Conservation (phyloP, 2,888 invertebrate species). For the Flexamia atlantica region DNA sequence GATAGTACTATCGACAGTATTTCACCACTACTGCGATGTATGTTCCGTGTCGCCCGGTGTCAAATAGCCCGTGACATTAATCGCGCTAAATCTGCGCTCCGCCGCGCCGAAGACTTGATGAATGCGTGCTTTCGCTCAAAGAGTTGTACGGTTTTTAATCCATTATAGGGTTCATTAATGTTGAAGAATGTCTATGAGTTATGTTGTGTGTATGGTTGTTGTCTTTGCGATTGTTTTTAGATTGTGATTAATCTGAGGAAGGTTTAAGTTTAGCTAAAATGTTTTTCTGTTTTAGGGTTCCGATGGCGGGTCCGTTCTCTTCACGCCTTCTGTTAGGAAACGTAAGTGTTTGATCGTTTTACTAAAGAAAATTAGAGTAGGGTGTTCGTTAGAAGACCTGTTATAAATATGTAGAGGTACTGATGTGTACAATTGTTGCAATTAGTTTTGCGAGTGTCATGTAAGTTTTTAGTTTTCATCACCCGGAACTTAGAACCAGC, state of each 20-base stretch:
- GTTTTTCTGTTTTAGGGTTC: constrained; percentile 80
- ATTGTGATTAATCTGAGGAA: no score
- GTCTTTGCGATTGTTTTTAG: constrained; percentile 1
- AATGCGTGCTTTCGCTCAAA: constrained; percentile 5
- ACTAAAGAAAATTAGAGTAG: no score
- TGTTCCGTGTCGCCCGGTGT: neutral
- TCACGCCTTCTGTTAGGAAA: constrained; percentile 79
- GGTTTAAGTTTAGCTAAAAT: no score
- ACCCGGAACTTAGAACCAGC: no score
- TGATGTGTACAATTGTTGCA: no score
- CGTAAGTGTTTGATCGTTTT: constrained; percentile 73
- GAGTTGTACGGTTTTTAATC: neutral
- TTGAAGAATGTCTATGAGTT: neutral
- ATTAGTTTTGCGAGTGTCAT: no score
- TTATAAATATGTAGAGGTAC: no score
- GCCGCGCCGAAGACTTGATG: neutral
- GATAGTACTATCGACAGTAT: no score
- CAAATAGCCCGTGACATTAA: constrained; percentile 22
- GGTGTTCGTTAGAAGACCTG: no score
- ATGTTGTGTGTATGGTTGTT: neutral
- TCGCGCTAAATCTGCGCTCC: neutral
- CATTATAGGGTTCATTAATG: neutral
- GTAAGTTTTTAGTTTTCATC: no score
- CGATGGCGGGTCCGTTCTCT: constrained; percentile 86
- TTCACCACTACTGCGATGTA: constrained; percentile 13